phyloP scores from a whole-genome alignment of 2,113 vertebrate genomes.

The Urocolius indicus region DNA sequence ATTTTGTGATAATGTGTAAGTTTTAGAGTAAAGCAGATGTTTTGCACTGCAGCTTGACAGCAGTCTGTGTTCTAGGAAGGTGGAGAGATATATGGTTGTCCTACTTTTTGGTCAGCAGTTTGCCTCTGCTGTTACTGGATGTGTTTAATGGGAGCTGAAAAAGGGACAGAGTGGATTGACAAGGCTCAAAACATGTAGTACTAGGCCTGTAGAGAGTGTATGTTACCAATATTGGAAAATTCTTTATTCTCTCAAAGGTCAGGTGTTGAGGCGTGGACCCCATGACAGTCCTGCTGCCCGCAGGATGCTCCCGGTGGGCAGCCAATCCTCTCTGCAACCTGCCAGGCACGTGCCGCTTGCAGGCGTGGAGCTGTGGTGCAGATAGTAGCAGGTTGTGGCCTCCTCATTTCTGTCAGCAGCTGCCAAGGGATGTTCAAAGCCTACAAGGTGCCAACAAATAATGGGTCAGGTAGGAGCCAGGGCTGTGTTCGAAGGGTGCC shows the following conservation, averaged over 20 bases:
- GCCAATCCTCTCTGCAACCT: neutral
- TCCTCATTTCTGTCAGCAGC: neutral
- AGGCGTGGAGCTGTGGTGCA: neutral
- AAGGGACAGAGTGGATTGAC: neutral
- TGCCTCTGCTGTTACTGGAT: neutral
- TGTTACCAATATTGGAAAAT: neutral
- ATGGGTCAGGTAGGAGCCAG: neutral
- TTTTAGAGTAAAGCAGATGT: neutral
- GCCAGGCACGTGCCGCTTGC: neutral
- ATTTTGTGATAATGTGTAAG: no score
- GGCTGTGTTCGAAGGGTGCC: neutral
- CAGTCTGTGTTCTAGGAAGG: neutral
- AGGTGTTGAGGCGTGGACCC: neutral
- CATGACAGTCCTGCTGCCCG: neutral
- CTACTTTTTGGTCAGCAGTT: neutral
- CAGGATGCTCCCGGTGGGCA: neutral
- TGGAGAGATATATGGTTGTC: accelerated
- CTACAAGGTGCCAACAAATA: neutral
- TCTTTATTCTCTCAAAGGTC: neutral
- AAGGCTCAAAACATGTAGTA: neutral
- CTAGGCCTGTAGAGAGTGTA: neutral
- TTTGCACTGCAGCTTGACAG: neutral
- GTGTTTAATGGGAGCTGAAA: neutral
- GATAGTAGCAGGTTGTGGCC: neutral
- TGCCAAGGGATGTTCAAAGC: neutral